These are phyloP conservation scores for Amphiura filiformis DNA, from an alignment of 35 echinoderm and acorn worm species.

Conservation along the genomic window DNA sequence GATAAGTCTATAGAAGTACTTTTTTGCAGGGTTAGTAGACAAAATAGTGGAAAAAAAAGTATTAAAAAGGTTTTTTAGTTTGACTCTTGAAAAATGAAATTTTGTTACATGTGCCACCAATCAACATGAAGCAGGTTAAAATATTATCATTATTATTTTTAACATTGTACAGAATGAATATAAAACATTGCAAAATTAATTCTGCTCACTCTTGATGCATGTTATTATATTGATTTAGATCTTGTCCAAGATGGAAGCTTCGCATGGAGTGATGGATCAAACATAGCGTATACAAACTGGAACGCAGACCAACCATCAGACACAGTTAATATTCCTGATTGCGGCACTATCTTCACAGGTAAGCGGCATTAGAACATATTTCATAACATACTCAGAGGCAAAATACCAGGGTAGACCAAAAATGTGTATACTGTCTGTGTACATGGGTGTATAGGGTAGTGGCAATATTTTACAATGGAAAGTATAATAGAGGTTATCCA, in stretches of 20 bases:
- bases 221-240: too few relatives aligned
- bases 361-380: not conserved
- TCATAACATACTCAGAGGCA: not conserved
- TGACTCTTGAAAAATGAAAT: too few relatives aligned
- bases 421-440: too few relatives aligned
- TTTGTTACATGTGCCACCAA: too few relatives aligned
- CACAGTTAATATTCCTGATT: conserved; percentile 44
- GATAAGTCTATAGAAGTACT: too few relatives aligned
- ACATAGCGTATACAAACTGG: conserved; percentile 75
- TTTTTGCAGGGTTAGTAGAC: too few relatives aligned
- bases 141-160: not conserved
- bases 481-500: too few relatives aligned
- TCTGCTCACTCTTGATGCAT: not conserved
- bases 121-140: not conserved
- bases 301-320: conserved; percentile 41
- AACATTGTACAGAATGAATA: not conserved
- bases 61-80: too few relatives aligned
- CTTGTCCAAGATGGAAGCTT: conserved; percentile 62
- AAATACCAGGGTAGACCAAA: too few relatives aligned
- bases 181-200: not conserved
- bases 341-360: conserved; percentile 72
- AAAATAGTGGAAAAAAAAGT: too few relatives aligned
- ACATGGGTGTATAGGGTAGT: too few relatives aligned
- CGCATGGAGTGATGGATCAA: conserved; percentile 54
- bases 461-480: too few relatives aligned